phyloP scores from a whole-genome alignment of 2,797 vertebrate species.

The Sciurus carolinensis region DNA sequence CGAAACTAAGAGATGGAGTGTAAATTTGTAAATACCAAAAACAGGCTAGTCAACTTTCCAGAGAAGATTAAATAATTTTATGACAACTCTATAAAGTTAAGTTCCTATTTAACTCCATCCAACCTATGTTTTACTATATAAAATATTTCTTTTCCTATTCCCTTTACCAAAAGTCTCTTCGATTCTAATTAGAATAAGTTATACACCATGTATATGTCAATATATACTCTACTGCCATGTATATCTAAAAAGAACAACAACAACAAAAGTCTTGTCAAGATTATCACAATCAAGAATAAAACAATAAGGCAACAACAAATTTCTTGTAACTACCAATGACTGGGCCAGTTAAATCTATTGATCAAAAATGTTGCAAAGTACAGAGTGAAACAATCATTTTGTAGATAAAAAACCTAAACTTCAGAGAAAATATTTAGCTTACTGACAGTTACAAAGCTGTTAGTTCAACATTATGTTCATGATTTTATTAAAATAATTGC shows the following conservation, averaged over 20 bases:
- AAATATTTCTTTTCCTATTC: constrained; percentile 40
- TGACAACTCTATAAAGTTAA: not conserved
- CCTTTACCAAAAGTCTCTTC: not conserved
- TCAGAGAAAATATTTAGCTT: constrained; percentile 59
- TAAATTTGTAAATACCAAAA: constrained; percentile 65
- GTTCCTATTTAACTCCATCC: constrained; percentile 34
- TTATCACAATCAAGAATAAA: constrained; percentile 50
- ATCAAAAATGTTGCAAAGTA: constrained; percentile 51
- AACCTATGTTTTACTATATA: not conserved
- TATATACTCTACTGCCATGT: no score
- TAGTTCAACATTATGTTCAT: constrained; percentile 36
- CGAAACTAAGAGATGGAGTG: not conserved
- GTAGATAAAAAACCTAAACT: constrained; percentile 20
- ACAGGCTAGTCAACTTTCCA: not conserved
- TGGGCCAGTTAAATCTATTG: constrained; percentile 2
- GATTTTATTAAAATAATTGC: constrained; percentile 62
- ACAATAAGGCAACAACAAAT: constrained; percentile 20
- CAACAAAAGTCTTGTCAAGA: constrained; percentile 33
- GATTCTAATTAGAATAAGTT: not conserved
- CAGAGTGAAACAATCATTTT: not conserved
- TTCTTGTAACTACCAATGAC: constrained; percentile 34
- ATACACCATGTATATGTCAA: no score
- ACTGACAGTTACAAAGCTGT: constrained; percentile 16
- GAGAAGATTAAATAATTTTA: constrained; percentile 52
- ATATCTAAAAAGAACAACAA: no score